Base-by-base conservation (phyloP, 2,113 vertebrate genomes). In the Climacteris rufus region DNA sequence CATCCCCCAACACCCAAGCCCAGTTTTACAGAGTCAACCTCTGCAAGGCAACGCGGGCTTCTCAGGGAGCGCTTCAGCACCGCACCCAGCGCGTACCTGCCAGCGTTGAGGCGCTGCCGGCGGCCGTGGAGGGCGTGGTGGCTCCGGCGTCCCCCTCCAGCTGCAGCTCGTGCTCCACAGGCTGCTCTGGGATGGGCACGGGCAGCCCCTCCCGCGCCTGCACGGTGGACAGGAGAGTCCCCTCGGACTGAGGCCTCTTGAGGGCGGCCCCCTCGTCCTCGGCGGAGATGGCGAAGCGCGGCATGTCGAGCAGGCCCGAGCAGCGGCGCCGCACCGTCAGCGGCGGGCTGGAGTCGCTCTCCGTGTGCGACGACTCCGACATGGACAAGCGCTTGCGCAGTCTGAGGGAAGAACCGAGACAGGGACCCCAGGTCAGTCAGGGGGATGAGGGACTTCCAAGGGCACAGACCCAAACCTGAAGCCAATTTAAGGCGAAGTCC, bases 321-420 rank as follows among this genome's bases (percentile, higher is more conserved):
- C 99, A 99, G 97, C 98, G 99, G 1, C 99, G 97, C 4, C 99
- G 98, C 28, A 99, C 99, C 0, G 99, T 99, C 89, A 99, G 97
- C 0, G 99, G 99, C 0, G 99, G 99, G 89, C 99, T 99, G 65
- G 99, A 99, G 97, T 99, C 99, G 7, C 99, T 99, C 97, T 99
- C 99, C 0, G 99, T 99, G 98, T 99, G 99, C 12, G 99, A 99
- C 3, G 99, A 99, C 96, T 99, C 99, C 0, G 99, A 99, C 71
- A 99, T 98, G 0, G 99, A 99, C 70, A 99, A 97, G 44, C 99
- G 99, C 95, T 99, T 99, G 64, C 99, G 97, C 85, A 99, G 91
- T 89, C 99, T 99, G 47, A 4, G 75, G 69, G 71, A 66, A 47
- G 40, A 92, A 78, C 20, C 65, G 2, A 53, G 59, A 83, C 33